A percentile compares a stretch with the other conserved stretches of the same genome.
These are phyloP conservation scores for Hephaestus fuliginosus DNA, from an alignment of 2,797 vertebrate species.

Conservation along the genomic window DNA sequence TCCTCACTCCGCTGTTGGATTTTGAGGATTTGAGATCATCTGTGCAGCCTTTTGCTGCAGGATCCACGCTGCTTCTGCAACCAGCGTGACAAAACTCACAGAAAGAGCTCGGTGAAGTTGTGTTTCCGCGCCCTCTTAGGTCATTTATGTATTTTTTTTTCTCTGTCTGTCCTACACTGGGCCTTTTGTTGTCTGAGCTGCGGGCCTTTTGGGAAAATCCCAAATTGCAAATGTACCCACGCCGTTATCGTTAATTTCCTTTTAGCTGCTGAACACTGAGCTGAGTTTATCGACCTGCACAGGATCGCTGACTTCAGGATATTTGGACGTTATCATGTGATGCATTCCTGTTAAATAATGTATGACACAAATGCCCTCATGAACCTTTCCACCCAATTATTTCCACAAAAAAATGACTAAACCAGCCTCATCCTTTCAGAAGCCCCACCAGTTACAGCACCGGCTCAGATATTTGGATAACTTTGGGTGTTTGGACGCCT, in stretches of 20 bases:
- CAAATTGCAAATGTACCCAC: conserved; percentile 3
- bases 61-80: conserved; percentile 38
- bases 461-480: conserved; percentile 47
- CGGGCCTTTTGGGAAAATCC: conserved; percentile 39
- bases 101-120: conserved; percentile 20
- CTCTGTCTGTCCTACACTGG: background rate
- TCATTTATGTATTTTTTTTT: background rate
- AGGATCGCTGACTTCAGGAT: accelerated
- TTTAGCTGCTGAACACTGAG: background rate
- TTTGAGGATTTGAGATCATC: conserved; percentile 81
- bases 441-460: conserved; percentile 22
- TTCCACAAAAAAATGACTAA: conserved; percentile 5
- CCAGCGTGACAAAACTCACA: conserved; percentile 35
- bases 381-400: conserved; percentile 22
- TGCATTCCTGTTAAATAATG: background rate
- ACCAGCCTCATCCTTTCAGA: conserved; percentile 16
- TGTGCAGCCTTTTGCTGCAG: conserved; percentile 74
- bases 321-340: background rate
- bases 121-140: background rate
- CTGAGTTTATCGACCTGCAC: background rate
- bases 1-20: conserved; percentile 66
- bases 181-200: conserved; percentile 36
- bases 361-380: background rate
- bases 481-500: conserved; percentile 46
- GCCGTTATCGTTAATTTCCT: background rate